Conservation (phyloP, 2,888 invertebrate genomes). For the Drymonia ruficornis region DNA sequence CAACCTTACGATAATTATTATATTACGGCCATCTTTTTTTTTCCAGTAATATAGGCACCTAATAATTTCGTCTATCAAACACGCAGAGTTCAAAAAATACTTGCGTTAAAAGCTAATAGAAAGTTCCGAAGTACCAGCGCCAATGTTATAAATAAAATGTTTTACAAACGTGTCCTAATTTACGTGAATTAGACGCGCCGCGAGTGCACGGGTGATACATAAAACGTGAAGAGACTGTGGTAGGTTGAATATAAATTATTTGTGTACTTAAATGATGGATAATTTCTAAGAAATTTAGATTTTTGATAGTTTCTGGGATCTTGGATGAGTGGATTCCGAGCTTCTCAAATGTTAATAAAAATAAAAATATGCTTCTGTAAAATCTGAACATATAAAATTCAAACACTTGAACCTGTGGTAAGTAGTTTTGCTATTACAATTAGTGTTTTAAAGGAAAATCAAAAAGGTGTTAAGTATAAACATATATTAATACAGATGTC, state of each 20-base stretch:
- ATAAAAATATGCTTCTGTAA: too few relatives aligned
- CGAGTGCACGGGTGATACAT: constrained; percentile 23
- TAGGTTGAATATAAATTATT: not conserved
- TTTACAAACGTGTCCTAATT: constrained; percentile 43
- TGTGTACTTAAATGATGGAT: not conserved
- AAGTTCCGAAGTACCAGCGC: constrained; percentile 25
- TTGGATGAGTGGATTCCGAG: too few relatives aligned
- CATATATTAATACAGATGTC: constrained; percentile 42
- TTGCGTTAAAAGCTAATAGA: constrained; percentile 22
- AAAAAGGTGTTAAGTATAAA: constrained; percentile 8
- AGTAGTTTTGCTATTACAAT: too few relatives aligned
- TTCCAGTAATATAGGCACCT: too few relatives aligned
- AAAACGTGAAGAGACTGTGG: not conserved
- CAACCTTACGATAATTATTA: too few relatives aligned
- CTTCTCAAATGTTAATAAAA: too few relatives aligned
- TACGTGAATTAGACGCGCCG: constrained; percentile 36
- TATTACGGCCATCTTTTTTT: too few relatives aligned
- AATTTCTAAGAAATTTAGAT: not conserved
- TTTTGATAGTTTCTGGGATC: not conserved
- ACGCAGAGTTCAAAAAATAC: constrained; percentile 16
- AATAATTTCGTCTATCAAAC: not conserved
- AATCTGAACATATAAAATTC: not conserved
- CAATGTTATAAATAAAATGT: constrained; percentile 38
- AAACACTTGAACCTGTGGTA: not conserved
- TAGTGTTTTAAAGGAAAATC: constrained; percentile 5